Conservation (phyloP, 2,797 vertebrate species). For the Anisognathus igniventris region DNA sequence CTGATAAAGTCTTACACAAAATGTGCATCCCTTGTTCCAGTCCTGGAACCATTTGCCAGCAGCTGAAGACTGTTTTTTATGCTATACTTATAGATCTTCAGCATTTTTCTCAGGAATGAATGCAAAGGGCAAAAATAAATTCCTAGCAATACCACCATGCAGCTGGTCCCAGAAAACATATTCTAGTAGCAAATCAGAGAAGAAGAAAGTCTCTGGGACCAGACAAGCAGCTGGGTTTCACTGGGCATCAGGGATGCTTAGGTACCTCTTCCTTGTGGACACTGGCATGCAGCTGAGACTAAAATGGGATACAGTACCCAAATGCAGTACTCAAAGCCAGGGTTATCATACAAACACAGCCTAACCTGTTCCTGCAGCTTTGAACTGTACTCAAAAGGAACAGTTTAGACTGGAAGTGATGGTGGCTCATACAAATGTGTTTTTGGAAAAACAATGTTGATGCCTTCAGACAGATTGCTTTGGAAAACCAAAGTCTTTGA, state of each 20-base stretch:
- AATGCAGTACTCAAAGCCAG: not conserved
- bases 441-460: not conserved
- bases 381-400: not conserved
- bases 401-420: not conserved
- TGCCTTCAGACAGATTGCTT: not conserved
- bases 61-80: not conserved
- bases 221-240: not conserved
- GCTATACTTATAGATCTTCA: not conserved
- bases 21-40: not conserved
- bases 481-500: not conserved
- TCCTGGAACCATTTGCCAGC: not conserved
- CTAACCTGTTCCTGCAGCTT: not conserved
- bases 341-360: not conserved
- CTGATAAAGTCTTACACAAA: not conserved
- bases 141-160: not conserved
- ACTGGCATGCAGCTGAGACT: too few relatives aligned
- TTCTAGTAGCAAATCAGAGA: not conserved
- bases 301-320: not conserved
- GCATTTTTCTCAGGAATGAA: not conserved
- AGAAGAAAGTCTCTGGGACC: not conserved
- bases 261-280: not conserved
- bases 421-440: not conserved
- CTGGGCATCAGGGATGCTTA: not conserved
- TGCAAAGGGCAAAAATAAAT: not conserved
- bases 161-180: not conserved